Base-by-base conservation (phyloP, 2,888 invertebrate genomes). In the Barypeithes pellucidus region DNA sequence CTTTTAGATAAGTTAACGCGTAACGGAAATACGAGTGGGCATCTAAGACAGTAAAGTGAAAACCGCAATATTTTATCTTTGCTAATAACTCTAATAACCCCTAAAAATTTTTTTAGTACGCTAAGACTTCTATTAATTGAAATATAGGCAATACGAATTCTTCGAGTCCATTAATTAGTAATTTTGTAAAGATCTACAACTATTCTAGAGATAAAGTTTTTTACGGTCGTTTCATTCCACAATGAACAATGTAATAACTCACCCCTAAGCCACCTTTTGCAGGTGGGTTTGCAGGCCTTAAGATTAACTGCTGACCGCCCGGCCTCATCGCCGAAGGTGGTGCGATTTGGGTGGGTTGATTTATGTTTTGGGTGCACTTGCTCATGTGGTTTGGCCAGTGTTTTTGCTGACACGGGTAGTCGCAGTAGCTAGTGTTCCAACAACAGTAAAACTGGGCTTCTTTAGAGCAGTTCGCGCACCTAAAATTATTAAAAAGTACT, bases 351-450 rank as follows among this genome's bases (percentile, higher is more conserved):
- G 45, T 22, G 12, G 67, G 4, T 65, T 75, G 33, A 72, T 63
- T 79, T 22, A 73, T 76, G 65, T 74, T 81, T 76, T 89, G 89
- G 1, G 89, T 88, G 80, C 92, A 92, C 47, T 88, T 88, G 67
- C 86, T 83, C 88, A 90, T 91, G 85, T 97, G 97, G 8, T 89
- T 87, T 0, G 92, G 86, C 97, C 97, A 97, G 85, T 97, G 96
- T 77, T 91, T 89, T 81, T 94, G 91, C 86, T 97, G 97, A 81
- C 97, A 97, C 1, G 92, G 90, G 84, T 94, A 93, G 87, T 95
- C 94, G 86, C 97, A 98, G 86, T 98, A 98, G 65, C 95, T 92
- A 0, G 97, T 97, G 87, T 97, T 97, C 97, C 97, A 98, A 83
- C 98, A 98, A 83, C 98, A 98, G 86, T 96, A 96, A 85, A 95